These are phyloP conservation scores for Ceratina calcarata DNA, from an alignment of 1,140 invertebrate genomes.

Conservation along the genomic window DNA sequence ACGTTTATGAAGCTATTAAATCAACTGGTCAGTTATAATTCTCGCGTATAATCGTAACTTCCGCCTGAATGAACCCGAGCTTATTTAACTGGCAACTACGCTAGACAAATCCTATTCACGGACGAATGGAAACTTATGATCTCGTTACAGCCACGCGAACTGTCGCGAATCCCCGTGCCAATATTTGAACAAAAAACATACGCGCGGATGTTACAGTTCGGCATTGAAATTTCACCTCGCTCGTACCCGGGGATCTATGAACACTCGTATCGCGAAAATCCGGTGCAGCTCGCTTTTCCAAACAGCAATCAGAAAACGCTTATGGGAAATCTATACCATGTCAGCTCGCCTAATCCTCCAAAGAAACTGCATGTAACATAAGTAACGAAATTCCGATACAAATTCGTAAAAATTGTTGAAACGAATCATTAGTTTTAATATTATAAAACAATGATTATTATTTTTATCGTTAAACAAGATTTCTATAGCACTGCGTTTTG, in stretches of 20 bases:
- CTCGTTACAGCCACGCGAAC: constrained; percentile 12
- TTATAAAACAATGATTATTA: no score
- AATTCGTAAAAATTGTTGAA: not conserved
- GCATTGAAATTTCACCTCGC: not conserved
- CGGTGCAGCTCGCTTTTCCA: constrained; percentile 13
- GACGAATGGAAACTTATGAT: constrained; percentile 30
- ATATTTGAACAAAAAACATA: constrained; percentile 28
- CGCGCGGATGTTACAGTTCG: not conserved
- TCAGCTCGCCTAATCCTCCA: constrained; percentile 6
- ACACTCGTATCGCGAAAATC: constrained; percentile 20
- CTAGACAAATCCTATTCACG: constrained; percentile 20
- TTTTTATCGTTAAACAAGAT: no score
- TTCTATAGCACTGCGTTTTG: no score
- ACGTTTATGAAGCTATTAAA: no score
- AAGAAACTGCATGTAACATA: not conserved
- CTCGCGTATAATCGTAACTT: constrained; percentile 3
- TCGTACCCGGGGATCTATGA: not conserved
- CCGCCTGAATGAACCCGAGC: not conserved
- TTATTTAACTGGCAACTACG: constrained; percentile 3
- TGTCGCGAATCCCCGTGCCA: not conserved
- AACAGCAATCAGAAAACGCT: constrained; percentile 32
- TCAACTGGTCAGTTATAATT: no score
- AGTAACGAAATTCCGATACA: constrained; percentile 11
- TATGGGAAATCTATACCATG: constrained; percentile 42
- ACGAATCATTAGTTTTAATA: no score